Percentiles rank a stretch among this genome's conserved stretches.
Conservation (phyloP, 2,797 vertebrate genomes). For the Rhincodon typus region DNA sequence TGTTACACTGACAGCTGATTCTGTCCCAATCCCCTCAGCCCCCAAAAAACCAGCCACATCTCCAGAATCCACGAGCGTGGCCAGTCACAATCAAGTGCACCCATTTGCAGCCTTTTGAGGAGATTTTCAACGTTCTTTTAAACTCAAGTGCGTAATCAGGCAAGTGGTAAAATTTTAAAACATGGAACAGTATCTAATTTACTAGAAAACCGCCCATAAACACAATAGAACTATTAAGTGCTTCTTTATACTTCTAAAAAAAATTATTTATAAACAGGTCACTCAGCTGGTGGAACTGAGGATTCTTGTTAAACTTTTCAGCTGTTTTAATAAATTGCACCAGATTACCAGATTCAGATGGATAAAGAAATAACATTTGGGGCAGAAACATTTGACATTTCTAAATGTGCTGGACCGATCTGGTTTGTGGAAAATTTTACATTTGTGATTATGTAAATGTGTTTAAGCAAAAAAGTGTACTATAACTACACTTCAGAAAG, state of each 20-base stretch:
- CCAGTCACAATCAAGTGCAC: neutral
- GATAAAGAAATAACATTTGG: neutral
- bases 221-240: neutral
- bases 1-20: too few species aligned
- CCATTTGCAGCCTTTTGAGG: neutral
- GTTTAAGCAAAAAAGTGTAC: neutral
- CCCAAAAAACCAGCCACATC: too few species aligned
- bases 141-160: too few species aligned
- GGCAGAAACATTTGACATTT: neutral
- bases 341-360: neutral
- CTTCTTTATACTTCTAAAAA: neutral
- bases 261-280: neutral
- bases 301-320: neutral
- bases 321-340: neutral
- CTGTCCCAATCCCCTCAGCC: too few species aligned
- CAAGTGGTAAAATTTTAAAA: neutral
- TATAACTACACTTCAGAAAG: neutral
- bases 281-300: neutral
- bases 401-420: too few species aligned
- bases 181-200: too few species aligned
- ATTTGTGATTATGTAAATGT: neutral
- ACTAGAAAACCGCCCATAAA: neutral
- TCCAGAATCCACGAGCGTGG: neutral
- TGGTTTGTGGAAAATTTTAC: neutral
- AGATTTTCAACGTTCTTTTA: neutral